phyloP scores from a whole-genome alignment of 37 sponge, comb jelly and placozoan species.

The Diacarnus erythraeanus region DNA sequence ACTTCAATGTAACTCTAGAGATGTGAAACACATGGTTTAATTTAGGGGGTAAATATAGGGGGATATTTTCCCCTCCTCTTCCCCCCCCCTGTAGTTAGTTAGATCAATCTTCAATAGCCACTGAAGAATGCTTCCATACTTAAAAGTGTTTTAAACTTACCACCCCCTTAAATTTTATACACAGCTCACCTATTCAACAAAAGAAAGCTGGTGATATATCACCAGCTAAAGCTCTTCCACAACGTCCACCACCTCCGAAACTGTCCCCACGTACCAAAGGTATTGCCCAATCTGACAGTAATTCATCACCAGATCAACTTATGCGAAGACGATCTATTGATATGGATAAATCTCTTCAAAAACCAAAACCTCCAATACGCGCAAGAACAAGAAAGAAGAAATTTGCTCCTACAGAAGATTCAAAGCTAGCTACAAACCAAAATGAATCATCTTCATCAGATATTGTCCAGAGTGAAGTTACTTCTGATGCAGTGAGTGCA shows the following conservation, averaged over 20 bases:
- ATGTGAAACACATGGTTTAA: too few species aligned
- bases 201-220: background rate
- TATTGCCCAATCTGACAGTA: background rate
- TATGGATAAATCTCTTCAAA: background rate
- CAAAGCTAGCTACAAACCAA: too few species aligned
- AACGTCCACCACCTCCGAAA: conserved; percentile 11
- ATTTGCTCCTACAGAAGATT: background rate
- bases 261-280: background rate
- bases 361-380: conserved; percentile 25
- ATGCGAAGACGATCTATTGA: conserved; percentile 5
- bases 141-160: too few species aligned
- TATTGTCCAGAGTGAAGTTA: background rate
- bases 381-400: conserved; percentile 18
- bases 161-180: too few species aligned
- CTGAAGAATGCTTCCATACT: too few species aligned
- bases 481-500: background rate
- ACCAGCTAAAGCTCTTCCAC: background rate
- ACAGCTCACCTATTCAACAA: conserved; percentile 3
- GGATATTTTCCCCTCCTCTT: too few species aligned
- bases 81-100: too few species aligned
- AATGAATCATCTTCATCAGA: background rate
- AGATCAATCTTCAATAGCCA: too few species aligned
- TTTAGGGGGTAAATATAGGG: too few species aligned
- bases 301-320: background rate
- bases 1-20: too few species aligned